Base-by-base conservation (phyloP, 1,140 invertebrate species). In the Heliothis subflexa region DNA sequence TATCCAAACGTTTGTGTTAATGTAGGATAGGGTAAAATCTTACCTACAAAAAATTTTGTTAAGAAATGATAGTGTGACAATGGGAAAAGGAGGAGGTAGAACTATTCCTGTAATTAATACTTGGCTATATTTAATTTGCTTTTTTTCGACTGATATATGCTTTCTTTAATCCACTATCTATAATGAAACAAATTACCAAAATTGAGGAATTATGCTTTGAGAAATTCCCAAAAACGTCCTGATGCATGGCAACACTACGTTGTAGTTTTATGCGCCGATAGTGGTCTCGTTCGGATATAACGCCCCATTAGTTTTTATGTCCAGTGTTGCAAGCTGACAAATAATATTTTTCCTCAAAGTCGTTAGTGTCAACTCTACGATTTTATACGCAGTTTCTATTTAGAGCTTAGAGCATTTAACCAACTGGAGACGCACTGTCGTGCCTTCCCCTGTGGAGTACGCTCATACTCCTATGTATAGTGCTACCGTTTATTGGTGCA, bases 221-320 rank as follows among this genome's bases (percentile, higher is more conserved):
- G 47, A 47, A 68, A 21, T 50, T 50, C 45, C 21, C 45, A 18
- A 3, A 50, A 49, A 49, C 5, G 33, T n/a, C 47, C 12, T 18
- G 4, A 21, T 50, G 21, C 47, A 28, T 62, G 40, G 74, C 50
- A 57, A 55, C 74, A 77, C 21, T 54, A 54, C 4, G 4, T 61
- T 45, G 21, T 64, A 75, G 73, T 77, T 77, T 77, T 77, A 77
- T 66, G 50, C 62, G 33, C 68, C 74, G 61, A 77, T 77, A 77
- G 74, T 77, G 74, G 74, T 77, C 74, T 50, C 61, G 50, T 77
- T 75, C 74, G 74, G 74, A 79, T 79, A 80, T 82, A 83, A 79
- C 71, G 79, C 74, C 57, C 83, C 85, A 88, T 89, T 85, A 89
- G 83, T 88, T 88, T 88, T 88, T 88, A 89, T 82, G 82, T 81